These are phyloP conservation scores for Ostrea edulis DNA, from an alignment of 1,140 invertebrate genomes.

Conservation along the genomic window DNA sequence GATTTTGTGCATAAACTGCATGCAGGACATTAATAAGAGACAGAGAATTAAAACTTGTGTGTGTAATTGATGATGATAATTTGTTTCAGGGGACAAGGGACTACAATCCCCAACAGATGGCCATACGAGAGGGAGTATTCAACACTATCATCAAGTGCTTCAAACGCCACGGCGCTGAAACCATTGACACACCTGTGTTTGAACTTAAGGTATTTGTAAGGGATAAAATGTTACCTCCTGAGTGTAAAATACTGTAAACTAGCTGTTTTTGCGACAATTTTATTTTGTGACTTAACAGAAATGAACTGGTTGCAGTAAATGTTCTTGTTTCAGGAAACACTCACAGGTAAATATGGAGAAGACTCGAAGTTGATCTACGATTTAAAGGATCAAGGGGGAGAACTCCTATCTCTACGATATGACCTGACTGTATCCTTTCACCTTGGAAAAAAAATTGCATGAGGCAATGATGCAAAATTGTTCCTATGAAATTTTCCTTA, in stretches of 20 bases:
- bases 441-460: neutral
- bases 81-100: constrained; percentile 93
- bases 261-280: no score
- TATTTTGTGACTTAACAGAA: no score
- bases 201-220: constrained; percentile 90
- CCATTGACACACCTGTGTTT: constrained; percentile 99
- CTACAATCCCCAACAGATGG: constrained; percentile 96
- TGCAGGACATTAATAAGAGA: no score
- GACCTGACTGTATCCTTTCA: constrained; percentile 81
- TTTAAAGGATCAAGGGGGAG: constrained; percentile 98
- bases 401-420: constrained; percentile 84
- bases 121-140: constrained; percentile 92
- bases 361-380: constrained; percentile 99
- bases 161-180: constrained; percentile 98
- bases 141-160: constrained; percentile 94
- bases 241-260: neutral
- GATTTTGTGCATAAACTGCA: no score
- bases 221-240: neutral
- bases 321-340: constrained; percentile 88
- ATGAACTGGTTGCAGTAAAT: no score
- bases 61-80: neutral
- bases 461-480: neutral
- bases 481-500: neutral
- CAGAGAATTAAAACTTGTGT: no score
- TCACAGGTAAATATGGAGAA: constrained; percentile 99